Conservation (phyloP, 2,888 invertebrate species). For the Idaea biselata region DNA sequence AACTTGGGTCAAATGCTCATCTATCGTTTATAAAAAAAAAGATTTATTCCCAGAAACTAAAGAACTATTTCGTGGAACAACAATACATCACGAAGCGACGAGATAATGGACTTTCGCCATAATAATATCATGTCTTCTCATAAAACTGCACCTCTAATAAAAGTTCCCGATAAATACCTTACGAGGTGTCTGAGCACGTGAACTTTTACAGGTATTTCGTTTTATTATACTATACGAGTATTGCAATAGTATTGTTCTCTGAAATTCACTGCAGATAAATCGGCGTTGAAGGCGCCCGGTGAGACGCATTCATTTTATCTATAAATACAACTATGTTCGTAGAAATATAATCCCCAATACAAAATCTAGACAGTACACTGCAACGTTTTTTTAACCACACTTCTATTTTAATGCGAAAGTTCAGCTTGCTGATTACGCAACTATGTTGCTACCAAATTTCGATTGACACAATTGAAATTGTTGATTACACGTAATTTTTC, state of each 20-base stretch:
- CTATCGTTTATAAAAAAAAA: too few relatives aligned
- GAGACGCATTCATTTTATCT: not conserved
- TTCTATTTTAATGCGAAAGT: too few relatives aligned
- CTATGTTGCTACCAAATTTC: too few relatives aligned
- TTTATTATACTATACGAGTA: not conserved
- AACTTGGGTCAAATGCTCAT: too few relatives aligned
- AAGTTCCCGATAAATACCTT: not conserved
- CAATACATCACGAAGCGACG: not conserved
- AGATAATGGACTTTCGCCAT: not conserved
- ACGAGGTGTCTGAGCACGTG: not conserved
- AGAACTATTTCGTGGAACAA: not conserved
- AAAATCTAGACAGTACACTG: not conserved
- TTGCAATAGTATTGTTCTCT: not conserved
- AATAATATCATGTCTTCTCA: not conserved
- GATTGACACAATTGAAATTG: too few relatives aligned
- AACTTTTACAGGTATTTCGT: not conserved
- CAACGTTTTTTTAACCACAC: not conserved
- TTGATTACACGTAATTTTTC: too few relatives aligned
- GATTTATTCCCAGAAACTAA: too few relatives aligned
- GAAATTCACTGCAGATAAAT: not conserved
- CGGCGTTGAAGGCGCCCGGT: not conserved
- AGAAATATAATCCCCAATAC: not conserved
- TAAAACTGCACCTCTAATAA: not conserved
- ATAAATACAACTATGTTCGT: not conserved
- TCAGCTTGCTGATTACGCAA: too few relatives aligned